These are phyloP conservation scores for Zaprionus camerounensis DNA, from an alignment of 1,140 invertebrate genomes.

Conservation along the genomic window DNA sequence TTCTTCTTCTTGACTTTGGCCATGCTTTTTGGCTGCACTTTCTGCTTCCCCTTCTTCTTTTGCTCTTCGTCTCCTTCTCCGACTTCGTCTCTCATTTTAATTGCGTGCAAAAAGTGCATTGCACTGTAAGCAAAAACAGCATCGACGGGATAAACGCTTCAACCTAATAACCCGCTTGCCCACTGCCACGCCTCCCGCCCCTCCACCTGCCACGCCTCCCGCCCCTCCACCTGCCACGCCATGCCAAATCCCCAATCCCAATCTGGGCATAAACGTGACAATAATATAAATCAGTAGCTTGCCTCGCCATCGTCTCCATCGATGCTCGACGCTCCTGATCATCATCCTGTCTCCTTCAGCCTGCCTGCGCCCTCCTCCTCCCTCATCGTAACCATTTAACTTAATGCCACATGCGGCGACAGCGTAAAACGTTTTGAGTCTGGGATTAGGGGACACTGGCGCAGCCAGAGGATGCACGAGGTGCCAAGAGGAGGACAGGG, in stretches of 20 bases:
- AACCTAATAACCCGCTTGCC: slow-evolving; percentile 1
- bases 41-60: neutral
- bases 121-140: slow-evolving; percentile 26
- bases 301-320: slow-evolving; percentile 16
- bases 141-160: neutral
- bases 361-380: neutral
- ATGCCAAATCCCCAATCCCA: slow-evolving; percentile 59
- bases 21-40: neutral
- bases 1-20: neutral
- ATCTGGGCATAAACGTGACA: slow-evolving; percentile 75
- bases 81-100: slow-evolving; percentile 41
- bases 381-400: slow-evolving; percentile 61
- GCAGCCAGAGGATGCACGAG: neutral
- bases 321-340: slow-evolving; percentile 13
- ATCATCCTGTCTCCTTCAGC: neutral
- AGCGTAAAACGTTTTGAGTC: slow-evolving; percentile 68
- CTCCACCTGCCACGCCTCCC: neutral
- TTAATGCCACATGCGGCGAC: slow-evolving; percentile 72
- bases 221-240: neutral
- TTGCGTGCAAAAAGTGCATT: slow-evolving; percentile 65
- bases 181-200: neutral
- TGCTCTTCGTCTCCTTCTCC: neutral
- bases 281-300: slow-evolving; percentile 77
- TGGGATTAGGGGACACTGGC: slow-evolving; percentile 49
- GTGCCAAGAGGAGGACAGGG: neutral